Base-by-base conservation (phyloP, 2,113 vertebrate species). In the Corvus hawaiiensis region DNA sequence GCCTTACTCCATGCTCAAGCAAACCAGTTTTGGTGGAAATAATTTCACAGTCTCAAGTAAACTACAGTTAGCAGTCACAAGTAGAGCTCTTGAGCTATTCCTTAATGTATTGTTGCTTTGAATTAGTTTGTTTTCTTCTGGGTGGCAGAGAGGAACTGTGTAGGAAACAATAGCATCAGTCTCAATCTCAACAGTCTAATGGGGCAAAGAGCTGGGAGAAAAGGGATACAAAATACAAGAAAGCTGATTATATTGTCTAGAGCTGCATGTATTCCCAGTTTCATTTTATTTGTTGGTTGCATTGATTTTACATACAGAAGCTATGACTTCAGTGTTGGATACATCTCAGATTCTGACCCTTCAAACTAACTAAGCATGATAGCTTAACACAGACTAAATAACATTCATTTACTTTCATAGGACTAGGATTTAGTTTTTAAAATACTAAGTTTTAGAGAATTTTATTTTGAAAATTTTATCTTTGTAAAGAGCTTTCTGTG, bases 71-170 rank as follows among this genome's bases (percentile, higher is more conserved):
- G 16, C 33, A 54, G n/a, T 71, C 18, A 46, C 21, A 52, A 78
- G 43, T 28, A 84, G 54, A 92, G 58, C 72, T 96, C 41, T 84
- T 63, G 68, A 81, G 11, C 35, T 90, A 20, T 68, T 94, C 28
- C 51, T 85, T 89, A 84, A 61, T 46, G 73, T 75, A 89, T 64
- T 91, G 63, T 96, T 93, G 35, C 87, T 91, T 84, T 64, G 68
- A 93, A 89, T 90, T 86, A 68, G 35, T 90, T 80, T 90, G 35
- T 92, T 92, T 94, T 90, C 39, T 94, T 87, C 83, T 92, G 72
- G 44, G 79, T 81, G 76, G 58, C 32, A 26, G 16, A 80, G 55
- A 63, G 71, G 41, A 91, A 12, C 71, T 87, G 1, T 51, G 49
- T 69, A 84, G 54, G 77, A 94, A 95, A 92, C 94, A 87, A 91